phyloP scores from a whole-genome alignment of 2,797 vertebrate species.

The Hyperoplus immaculatus region DNA sequence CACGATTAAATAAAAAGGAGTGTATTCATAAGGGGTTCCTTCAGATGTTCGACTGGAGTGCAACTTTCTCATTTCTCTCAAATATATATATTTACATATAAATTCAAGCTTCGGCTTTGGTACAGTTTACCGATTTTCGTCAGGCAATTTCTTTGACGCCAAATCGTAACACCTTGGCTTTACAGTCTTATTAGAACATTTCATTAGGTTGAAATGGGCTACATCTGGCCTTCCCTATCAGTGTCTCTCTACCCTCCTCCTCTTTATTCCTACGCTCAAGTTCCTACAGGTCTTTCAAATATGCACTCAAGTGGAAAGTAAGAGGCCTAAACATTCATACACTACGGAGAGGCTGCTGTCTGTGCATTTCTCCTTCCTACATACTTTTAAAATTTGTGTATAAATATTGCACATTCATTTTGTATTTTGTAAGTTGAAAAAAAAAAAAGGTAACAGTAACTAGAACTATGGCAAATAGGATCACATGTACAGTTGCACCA shows the following conservation, averaged over 20 bases:
- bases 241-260: constrained; percentile 63
- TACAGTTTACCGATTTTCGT: constrained; percentile 59
- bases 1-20: constrained; percentile 42
- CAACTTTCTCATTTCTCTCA: constrained; percentile 3
- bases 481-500: constrained; percentile 43
- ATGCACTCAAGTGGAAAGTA: constrained; percentile 26
- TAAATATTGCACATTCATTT: constrained; percentile 83
- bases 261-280: constrained; percentile 15
- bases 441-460: constrained; percentile 49
- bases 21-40: constrained; percentile 37
- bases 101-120: constrained; percentile 59
- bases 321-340: constrained; percentile 65
- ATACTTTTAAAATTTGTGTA: constrained; percentile 66
- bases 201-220: constrained; percentile 50
- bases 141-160: constrained; percentile 68
- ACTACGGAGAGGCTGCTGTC: constrained; percentile 38
- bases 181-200: constrained; percentile 40
- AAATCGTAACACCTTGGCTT: constrained; percentile 45
- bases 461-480: constrained; percentile 50
- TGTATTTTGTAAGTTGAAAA: constrained; percentile 55
- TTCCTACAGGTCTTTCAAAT: constrained; percentile 24
- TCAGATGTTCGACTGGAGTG: constrained; percentile 51
- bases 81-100: constrained; percentile 42
- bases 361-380: constrained; percentile 51
- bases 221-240: constrained; percentile 58